Base-by-base conservation (phyloP, 1,140 invertebrate genomes). In the Cyrtorhinus lividipennis region DNA sequence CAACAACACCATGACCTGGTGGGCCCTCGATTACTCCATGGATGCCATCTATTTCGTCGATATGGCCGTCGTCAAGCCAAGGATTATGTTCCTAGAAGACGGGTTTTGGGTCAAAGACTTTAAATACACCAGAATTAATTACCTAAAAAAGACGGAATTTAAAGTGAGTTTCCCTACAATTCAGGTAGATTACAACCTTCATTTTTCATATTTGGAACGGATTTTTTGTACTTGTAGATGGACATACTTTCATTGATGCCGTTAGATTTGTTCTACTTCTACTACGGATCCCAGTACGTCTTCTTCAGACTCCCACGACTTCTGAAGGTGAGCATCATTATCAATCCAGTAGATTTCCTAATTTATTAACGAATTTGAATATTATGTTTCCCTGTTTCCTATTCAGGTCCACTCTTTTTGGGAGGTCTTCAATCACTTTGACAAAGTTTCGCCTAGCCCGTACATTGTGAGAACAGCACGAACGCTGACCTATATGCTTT, bases 401-500 rank as follows among this genome's bases (percentile, higher is more conserved):
- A 69, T 74, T 62, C 68, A 85, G 83, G 77, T 85, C 61, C 83
- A 88, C 69, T 88, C 87, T 2, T 95, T 94, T 72, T 92, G 90
- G 87, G 88, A 93, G 70, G 90, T 95, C 67, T 94, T 92, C 70
- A 83, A 86, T 56, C 80, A 90, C 27, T 77, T 93, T 66, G 93
- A 96, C 76, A 84, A 79, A 66, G 81, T 80, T 64, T 79, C 81
- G 66, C 83, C 82, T 65, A 84, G 83, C n/a, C 86, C 86, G 15
- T 85, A 87, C 70, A 77, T 83, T 74, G 82, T 82, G n/a, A 81
- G 93, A 64, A 84, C 95, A 27, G 81, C 86, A 2, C 85, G 88
- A 66, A 95, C 90, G 0, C 75, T 95, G 8, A 82, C 87, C 62
- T 94, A 96, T 77, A 95, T 95, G 83, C 81, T 96, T 64, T 95